phyloP scores from a whole-genome alignment of 1,140 invertebrate species.

The Drosophila ironensis region DNA sequence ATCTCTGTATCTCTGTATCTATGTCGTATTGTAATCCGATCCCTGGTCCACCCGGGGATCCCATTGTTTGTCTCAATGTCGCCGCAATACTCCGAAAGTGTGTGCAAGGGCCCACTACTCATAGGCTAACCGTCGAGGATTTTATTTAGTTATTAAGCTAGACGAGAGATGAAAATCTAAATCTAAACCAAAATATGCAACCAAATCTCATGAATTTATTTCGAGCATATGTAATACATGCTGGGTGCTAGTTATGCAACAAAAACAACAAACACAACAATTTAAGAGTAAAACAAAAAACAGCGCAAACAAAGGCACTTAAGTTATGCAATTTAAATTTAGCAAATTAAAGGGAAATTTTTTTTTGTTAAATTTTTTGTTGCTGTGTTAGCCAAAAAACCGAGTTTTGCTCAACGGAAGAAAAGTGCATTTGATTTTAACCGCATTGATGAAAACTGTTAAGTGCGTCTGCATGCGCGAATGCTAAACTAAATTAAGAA shows the following conservation, averaged over 20 bases:
- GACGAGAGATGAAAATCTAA: constrained; percentile 1
- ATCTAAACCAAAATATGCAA: constrained; percentile 37
- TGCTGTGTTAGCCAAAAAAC: constrained; percentile 25
- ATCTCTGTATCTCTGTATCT: not conserved
- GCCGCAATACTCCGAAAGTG: too few relatives aligned
- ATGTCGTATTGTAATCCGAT: not conserved
- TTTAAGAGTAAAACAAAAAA: constrained; percentile 29
- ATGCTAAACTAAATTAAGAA: constrained; percentile 31
- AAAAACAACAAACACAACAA: constrained; percentile 14
- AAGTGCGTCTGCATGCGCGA: constrained; percentile 12
- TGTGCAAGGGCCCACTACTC: too few relatives aligned
- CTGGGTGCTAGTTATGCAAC: constrained; percentile 64
- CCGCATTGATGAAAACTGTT: not conserved
- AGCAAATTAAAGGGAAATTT: not conserved
- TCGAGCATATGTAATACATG: constrained; percentile 46
- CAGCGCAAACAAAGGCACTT: not conserved
- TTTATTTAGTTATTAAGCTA: constrained; percentile 9
- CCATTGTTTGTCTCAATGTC: too few relatives aligned
- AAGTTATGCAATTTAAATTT: not conserved
- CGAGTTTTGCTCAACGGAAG: constrained; percentile 59
- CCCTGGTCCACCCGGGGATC: not conserved
- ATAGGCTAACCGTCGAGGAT: too few relatives aligned
- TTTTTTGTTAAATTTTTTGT: constrained; percentile 19
- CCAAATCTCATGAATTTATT: constrained; percentile 63
- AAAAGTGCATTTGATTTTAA: constrained; percentile 58